Conservation (phyloP, 1,140 invertebrate species). For the Drosophila pandora region DNA sequence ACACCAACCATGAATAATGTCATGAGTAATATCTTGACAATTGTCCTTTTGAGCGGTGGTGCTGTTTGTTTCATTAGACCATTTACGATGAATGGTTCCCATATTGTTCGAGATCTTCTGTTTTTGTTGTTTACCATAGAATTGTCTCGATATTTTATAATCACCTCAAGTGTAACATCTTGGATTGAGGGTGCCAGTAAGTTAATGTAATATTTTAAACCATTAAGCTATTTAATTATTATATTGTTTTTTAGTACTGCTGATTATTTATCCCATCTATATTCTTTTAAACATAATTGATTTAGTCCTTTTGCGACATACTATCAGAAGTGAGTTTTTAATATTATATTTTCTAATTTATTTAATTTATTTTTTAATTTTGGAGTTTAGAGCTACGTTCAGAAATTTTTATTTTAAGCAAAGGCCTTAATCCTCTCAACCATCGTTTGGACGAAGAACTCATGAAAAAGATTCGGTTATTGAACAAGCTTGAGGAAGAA, state of each 20-base stretch:
- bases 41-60: conserved; percentile 46
- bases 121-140: conserved; percentile 35
- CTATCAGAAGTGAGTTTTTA: conserved; percentile 42
- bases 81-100: conserved; percentile 43
- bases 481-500: conserved; percentile 9
- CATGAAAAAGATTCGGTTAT: neutral
- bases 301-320: conserved; percentile 16
- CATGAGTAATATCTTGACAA: conserved; percentile 23
- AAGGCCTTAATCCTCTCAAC: neutral
- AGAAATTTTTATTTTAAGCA: conserved; percentile 3
- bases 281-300: conserved; percentile 42
- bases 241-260: conserved; percentile 5
- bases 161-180: fast-evolving
- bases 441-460: neutral
- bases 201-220: neutral
- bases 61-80: conserved; percentile 48
- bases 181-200: conserved; percentile 20
- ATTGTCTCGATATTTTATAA: conserved; percentile 6
- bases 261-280: conserved; percentile 37
- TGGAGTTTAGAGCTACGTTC: conserved; percentile 9
- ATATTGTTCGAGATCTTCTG: conserved; percentile 34
- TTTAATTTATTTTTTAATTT: neutral
- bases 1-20: conserved; percentile 16
- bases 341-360: fast-evolving
- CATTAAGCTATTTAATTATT: neutral